Base-by-base conservation (phyloP, 1,140 invertebrate species). In the Heliconius himera region DNA sequence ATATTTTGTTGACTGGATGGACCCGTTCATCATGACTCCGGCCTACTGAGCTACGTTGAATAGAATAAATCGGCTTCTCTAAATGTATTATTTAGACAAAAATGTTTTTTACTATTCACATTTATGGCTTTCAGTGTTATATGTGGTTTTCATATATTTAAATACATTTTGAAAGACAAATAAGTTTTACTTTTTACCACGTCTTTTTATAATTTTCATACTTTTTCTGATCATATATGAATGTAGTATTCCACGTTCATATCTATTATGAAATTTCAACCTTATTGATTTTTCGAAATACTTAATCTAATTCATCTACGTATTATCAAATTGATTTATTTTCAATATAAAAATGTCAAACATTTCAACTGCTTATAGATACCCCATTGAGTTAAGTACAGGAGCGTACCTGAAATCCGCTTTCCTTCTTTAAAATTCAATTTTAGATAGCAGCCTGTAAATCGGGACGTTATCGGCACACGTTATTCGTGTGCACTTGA, bases 401-500 rank as follows among this genome's bases (percentile, higher is more conserved):
- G 51, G 66, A 76, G 70, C 74, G 71, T 71, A 80, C 74, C 79
- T 73, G 79, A 78, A 76, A 83, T 83, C 79, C 79, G 74, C 77
- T 81, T 83, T 76, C 79, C 76, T 81, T 76, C 79, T 83, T 79
- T 83, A 83, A 83, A 83, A 81, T 83, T 81, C 74, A 83, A 82
- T 79, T 82, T 82, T 80, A 82, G 79, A 82, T 82, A 82, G 79
- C 73, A 79, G 74, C 76, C 75, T 77, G 77, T 83, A 81, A 83
- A 83, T 83, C 82, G 79, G 75, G 72, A 74, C 77, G 79, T 83
- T 81, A 83, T 82, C 80, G 78, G 74, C 76, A 82, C 80, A 82
- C 88, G 87, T 91, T 92, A 90, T 83, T 82, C 77, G 78, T 82
- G 75, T 77, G 78, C 82, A 81, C 79, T 85, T 79, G 78, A 81